Evolutionary conservation across 2,888 invertebrate species (phyloP), one percentile per base, ranked within the genome.

Genomic region (Norana najaformis): DNA sequence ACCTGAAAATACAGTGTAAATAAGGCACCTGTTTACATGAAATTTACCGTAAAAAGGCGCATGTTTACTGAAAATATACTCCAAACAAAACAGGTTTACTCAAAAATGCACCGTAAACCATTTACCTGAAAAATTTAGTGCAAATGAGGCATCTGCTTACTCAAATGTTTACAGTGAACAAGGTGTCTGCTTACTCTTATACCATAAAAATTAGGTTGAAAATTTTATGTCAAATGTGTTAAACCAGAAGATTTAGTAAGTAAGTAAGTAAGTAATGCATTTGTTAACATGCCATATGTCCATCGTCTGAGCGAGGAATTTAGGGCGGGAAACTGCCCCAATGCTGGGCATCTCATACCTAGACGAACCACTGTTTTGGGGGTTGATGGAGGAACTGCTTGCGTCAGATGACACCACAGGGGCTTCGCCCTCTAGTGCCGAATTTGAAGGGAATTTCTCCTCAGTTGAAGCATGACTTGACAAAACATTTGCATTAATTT

Each of bases 211-310:
- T 69, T 11, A n/a, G 6, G n/a, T n/a, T 30, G 69, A 69, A n/a
- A n/a, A 69, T 69, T 47, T 69, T 69, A 69, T 16, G 69, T n/a
- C 1, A 69, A 69, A 69, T 0, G 13, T n/a, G 11, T 69, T 30
- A 69, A 69, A 69, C 69, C n/a, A 30, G 69, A 69, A 69, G 69
- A 69, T 69, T 69, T n/a, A n/a, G n/a, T n/a, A n/a, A n/a, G n/a
- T n/a, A n/a, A n/a, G n/a, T n/a, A n/a, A n/a, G n/a, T n/a, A n/a
- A n/a, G n/a, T n/a, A n/a, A n/a, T n/a, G n/a, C n/a, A n/a, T n/a
- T n/a, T n/a, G n/a, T n/a, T n/a, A n/a, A n/a, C n/a, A n/a, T n/a
- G n/a, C n/a, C n/a, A n/a, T n/a, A n/a, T n/a, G n/a, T n/a, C n/a
- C n/a, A n/a, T n/a, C n/a, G n/a, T n/a, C n/a, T n/a, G n/a, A n/a